Evolutionary conservation across 2,113 vertebrate species (phyloP).

Genomic region (Taxidea taxus): DNA sequence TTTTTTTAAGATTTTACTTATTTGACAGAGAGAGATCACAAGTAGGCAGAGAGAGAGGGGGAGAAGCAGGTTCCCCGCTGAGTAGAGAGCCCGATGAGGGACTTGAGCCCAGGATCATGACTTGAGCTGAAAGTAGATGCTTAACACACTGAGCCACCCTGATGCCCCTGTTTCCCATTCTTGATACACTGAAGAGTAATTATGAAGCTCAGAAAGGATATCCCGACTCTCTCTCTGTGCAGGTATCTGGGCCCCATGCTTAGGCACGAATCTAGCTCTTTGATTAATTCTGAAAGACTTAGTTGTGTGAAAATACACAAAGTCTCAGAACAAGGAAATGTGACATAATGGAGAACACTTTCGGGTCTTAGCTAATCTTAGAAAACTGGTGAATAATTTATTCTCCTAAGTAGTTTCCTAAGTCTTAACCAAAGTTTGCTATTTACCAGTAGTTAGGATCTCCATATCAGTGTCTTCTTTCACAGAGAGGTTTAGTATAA

Average conservation of each 20-base stretch:
- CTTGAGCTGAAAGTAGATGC: too few species aligned
- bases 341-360: background rate
- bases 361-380: background rate
- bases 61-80: too few species aligned
- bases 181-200: background rate
- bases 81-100: too few species aligned
- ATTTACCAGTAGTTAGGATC: background rate
- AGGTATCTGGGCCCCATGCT: background rate
- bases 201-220: background rate
- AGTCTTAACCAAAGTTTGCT: background rate
- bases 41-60: too few species aligned
- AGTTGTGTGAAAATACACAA: background rate
- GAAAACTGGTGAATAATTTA: background rate
- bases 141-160: too few species aligned
- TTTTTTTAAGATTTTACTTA: too few species aligned
- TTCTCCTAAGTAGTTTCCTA: slow-evolving; percentile 28
- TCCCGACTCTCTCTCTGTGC: background rate
- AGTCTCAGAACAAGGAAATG: background rate
- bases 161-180: background rate
- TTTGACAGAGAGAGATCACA: too few species aligned
- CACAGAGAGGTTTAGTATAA: background rate
- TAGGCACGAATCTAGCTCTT: background rate
- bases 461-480: background rate
- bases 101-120: too few species aligned
- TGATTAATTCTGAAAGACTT: slow-evolving; percentile 20